Evolutionary conservation across 2,113 vertebrate species (phyloP).

Genomic region (Heliornis fulica): DNA sequence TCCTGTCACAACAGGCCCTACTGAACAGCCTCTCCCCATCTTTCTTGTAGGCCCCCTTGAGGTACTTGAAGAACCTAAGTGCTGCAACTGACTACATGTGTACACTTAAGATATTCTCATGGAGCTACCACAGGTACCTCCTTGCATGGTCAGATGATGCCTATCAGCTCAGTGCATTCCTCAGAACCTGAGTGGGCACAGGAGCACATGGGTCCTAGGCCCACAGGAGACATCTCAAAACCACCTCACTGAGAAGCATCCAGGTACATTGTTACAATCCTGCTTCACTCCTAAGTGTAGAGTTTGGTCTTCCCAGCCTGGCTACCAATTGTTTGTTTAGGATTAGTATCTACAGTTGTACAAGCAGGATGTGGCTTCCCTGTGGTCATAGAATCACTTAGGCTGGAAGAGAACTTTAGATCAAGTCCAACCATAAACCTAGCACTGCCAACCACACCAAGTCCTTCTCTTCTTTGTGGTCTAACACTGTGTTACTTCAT

Average conservation of each 20-base stretch:
- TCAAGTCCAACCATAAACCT: too few species aligned
- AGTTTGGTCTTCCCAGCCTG: not conserved
- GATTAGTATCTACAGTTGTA: not conserved
- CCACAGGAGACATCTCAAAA: not conserved
- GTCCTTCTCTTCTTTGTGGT: not conserved
- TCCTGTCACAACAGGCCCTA: too few species aligned
- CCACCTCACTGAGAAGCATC: too few species aligned
- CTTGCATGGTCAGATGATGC: too few species aligned
- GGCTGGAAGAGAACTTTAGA: too few species aligned
- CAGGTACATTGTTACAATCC: fast-evolving
- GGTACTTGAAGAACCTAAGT: too few species aligned
- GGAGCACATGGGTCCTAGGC: not conserved
- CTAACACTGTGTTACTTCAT: not conserved
- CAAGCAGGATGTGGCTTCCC: not conserved
- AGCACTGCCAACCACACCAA: too few species aligned
- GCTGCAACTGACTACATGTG: too few species aligned
- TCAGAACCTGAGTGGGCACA: not conserved
- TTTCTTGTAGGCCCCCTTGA: too few species aligned
- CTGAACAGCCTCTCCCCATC: too few species aligned
- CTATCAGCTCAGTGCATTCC: not conserved
- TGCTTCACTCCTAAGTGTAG: not conserved
- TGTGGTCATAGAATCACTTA: not conserved
- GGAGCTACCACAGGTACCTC: not conserved
- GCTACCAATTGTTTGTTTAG: too few species aligned
- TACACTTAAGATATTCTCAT: too few species aligned